These are phyloP conservation scores for Astropecten irregularis DNA, from an alignment of 53 echinoderm and acorn worm species.

Conservation along the genomic window DNA sequence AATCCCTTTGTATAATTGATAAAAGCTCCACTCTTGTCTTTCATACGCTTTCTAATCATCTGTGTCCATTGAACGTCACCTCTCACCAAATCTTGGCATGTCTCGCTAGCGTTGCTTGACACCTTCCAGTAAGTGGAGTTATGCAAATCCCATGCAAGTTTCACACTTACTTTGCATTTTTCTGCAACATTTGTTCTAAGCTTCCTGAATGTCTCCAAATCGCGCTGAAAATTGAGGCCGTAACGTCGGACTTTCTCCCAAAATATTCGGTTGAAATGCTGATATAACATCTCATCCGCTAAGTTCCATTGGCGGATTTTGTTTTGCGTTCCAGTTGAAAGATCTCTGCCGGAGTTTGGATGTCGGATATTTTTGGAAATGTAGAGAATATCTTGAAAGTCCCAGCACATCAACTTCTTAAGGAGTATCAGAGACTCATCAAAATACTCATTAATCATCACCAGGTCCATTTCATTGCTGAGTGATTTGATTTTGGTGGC, in stretches of 20 bases:
- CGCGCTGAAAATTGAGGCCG: conserved; percentile 58
- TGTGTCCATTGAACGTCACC: not conserved
- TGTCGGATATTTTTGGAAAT: conserved; percentile 1
- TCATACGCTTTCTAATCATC: not conserved
- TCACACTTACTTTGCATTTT: conserved; percentile 11
- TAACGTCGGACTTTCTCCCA: conserved; percentile 73
- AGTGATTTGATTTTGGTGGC: not conserved
- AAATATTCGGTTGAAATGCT: conserved; percentile 81
- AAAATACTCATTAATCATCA: conserved; percentile 36
- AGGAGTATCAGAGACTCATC: conserved; percentile 41
- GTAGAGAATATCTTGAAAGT: conserved; percentile 31
- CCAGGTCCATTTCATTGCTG: not conserved
- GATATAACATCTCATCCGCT: conserved; percentile 68
- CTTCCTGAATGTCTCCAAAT: conserved; percentile 30
- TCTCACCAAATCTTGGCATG: not conserved
- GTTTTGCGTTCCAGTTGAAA: not conserved
- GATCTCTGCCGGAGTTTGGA: not conserved
- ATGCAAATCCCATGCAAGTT: not conserved
- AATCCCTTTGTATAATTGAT: conserved; percentile 6
- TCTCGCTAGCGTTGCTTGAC: not conserved
- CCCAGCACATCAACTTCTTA: conserved; percentile 30
- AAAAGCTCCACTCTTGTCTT: not conserved
- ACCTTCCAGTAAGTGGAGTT: not conserved
- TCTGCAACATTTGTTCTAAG: conserved; percentile 14
- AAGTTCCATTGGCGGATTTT: conserved; percentile 62